Conservation (phyloP, 2,888 invertebrate species). For the Adineta ricciae region DNA sequence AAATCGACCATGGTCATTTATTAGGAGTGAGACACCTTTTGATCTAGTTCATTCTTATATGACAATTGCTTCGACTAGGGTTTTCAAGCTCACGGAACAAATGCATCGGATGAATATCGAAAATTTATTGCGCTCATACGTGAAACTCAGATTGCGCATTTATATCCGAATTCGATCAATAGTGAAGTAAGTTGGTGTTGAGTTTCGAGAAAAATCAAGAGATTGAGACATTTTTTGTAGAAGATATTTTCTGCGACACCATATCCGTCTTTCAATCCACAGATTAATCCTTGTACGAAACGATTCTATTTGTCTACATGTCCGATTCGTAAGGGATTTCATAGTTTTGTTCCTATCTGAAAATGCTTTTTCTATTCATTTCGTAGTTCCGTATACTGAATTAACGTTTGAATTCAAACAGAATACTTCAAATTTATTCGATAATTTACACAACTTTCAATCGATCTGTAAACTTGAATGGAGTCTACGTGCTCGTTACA, state of each 20-base stretch:
- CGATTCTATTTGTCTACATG: not conserved
- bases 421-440: not conserved
- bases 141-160: not conserved
- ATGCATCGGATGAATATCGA: not conserved
- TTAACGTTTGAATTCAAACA: not conserved
- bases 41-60: not conserved
- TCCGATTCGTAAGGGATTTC: not conserved
- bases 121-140: conserved; percentile 5
- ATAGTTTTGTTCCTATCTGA: not conserved
- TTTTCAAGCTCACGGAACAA: conserved; percentile 16
- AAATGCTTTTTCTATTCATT: not conserved
- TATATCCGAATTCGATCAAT: not conserved
- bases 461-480: not conserved
- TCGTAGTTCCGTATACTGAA: not conserved
- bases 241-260: not conserved
- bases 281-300: not conserved
- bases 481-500: not conserved
- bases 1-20: not conserved
- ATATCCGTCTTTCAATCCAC: not conserved
- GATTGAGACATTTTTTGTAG: not conserved
- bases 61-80: no score
- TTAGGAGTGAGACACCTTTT: not conserved
- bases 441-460: not conserved
- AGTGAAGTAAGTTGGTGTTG: not conserved
- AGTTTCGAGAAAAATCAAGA: no score